These are phyloP conservation scores for Gymnoscopelus braueri DNA, from an alignment of 2,797 vertebrate genomes.

Conservation along the genomic window DNA sequence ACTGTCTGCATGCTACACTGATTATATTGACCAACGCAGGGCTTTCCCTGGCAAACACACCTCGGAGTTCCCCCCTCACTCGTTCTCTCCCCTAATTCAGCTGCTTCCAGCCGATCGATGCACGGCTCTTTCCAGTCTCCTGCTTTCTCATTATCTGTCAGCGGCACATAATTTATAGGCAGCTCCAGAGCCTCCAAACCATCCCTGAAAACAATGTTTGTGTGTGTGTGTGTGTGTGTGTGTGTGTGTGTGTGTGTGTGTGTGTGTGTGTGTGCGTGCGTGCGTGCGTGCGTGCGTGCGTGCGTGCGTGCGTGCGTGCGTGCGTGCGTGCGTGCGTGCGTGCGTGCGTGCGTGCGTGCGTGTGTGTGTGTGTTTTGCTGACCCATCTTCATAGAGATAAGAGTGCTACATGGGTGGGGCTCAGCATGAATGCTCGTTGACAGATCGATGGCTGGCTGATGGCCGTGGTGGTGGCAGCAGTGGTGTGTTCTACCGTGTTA, in stretches of 20 bases:
- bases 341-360: no score
- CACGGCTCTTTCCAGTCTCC: slow-evolving; percentile 50
- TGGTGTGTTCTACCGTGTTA: no score
- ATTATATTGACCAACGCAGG: slow-evolving; percentile 55
- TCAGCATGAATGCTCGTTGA: slow-evolving; percentile 42
- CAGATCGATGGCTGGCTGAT: slow-evolving; percentile 63
- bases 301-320: no score
- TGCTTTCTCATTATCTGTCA: slow-evolving; percentile 67
- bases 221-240: no score
- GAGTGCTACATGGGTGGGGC: slow-evolving; percentile 25
- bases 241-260: no score
- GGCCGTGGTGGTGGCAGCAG: slow-evolving; percentile 30
- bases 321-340: no score
- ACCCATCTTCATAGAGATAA: slow-evolving; percentile 60
- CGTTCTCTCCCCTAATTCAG: slow-evolving; percentile 14
- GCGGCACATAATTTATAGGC: slow-evolving; percentile 38
- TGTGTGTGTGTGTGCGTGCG: slow-evolving; percentile 6
- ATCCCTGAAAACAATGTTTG: slow-evolving; percentile 30
- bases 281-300: no score
- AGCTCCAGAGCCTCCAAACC: slow-evolving; percentile 30
- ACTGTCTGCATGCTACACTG: slow-evolving; percentile 46
- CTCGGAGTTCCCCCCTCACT: slow-evolving; percentile 37
- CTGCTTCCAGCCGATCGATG: slow-evolving; percentile 42
- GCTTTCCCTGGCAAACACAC: slow-evolving; percentile 54
- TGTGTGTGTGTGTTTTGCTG: slow-evolving; percentile 26